A percentile compares a stretch with the other conserved stretches of the same genome.
phyloP scores from a whole-genome alignment of 2,888 invertebrate species.

The Drosophila ezoana region DNA sequence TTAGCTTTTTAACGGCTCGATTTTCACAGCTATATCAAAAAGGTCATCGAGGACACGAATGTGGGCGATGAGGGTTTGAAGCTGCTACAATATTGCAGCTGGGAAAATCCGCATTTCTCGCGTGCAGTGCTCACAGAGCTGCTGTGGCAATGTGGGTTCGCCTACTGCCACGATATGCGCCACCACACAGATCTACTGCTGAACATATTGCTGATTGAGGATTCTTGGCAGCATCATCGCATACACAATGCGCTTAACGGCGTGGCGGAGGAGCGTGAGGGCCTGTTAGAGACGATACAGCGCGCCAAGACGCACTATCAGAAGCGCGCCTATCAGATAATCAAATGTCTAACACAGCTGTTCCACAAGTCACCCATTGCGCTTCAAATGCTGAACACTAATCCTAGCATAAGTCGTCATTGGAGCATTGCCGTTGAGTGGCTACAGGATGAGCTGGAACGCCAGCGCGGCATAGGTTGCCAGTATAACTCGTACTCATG shows the following conservation, averaged over 20 bases:
- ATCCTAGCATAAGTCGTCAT: constrained; percentile 92
- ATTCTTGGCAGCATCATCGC: constrained; percentile 98
- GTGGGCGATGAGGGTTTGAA: constrained; percentile 96
- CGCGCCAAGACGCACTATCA: constrained; percentile 97
- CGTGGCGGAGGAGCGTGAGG: constrained; percentile 93
- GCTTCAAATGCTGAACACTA: constrained; percentile 91
- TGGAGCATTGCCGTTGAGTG: constrained; percentile 96
- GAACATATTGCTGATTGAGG: constrained; percentile 94
- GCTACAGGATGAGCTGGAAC: constrained; percentile 97
- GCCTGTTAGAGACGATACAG: constrained; percentile 96
- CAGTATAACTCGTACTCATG: constrained; percentile 94
- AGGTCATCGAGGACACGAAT: constrained; percentile 97
- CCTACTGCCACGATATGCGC: constrained; percentile 96
- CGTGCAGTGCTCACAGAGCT: constrained; percentile 94
- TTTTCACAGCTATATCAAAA: constrained; percentile 92
- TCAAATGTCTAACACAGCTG: constrained; percentile 96
- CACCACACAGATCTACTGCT: constrained; percentile 96
- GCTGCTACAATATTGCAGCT: constrained; percentile 96
- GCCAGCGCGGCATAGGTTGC: constrained; percentile 86
- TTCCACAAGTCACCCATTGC: constrained; percentile 94
- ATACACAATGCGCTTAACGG: constrained; percentile 97
- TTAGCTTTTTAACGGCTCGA: neutral
- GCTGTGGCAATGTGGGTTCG: constrained; percentile 94
- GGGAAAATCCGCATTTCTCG: constrained; percentile 98
- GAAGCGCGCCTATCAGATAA: constrained; percentile 98